Evolutionary conservation across 2,113 vertebrate species (phyloP), one percentile per base, ranked within the genome.

Genomic region (Phocoena phocoena): DNA sequence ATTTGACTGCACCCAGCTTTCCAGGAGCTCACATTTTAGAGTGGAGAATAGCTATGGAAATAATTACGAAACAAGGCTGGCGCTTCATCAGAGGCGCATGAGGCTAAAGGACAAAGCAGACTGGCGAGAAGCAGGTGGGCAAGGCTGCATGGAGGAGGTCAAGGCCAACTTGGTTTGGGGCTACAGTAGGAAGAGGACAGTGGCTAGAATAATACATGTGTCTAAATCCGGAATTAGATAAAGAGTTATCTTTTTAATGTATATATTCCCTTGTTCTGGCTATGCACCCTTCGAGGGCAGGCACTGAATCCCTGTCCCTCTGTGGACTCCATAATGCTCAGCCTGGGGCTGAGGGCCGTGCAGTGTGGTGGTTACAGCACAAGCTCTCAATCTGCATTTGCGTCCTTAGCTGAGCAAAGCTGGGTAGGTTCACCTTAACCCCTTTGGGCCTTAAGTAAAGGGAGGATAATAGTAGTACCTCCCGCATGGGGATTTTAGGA

Each of bases 361-460:
- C 7, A 15, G 13, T 14, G 47, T 10, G 38, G 11, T 3, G 9
- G 28, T n/a, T 47, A 65, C 44, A 5, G 9, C 1, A 3, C 0
- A 4, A 11, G 71, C 2, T 21, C 15, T 25, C 71, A 21, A 0
- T 20, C 33, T 83, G 65, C 44, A 17, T 71, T 25, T 73, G 76
- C 14, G 28, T 18, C 36, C 41, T 33, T 33, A 71, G 70, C 76
- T 53, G 60, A 53, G 67, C 28, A 5, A 33, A 50, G 14, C 17
- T 12, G 41, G 77, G 18, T 13, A 17, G 81, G 60, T 60, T 88
- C 25, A 21, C 33, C 20, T 62, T n/a, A 28, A 18, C 25, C 23
- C 53, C 60, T 53, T n/a, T 26, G 82, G 60, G n/a, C 31, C 55
- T 87, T n/a, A 67, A 85, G 21, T 58, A 21, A 53, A 62, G 13